phyloP scores from a whole-genome alignment of 1,140 invertebrate genomes.

The Lutraria rhynchaena region DNA sequence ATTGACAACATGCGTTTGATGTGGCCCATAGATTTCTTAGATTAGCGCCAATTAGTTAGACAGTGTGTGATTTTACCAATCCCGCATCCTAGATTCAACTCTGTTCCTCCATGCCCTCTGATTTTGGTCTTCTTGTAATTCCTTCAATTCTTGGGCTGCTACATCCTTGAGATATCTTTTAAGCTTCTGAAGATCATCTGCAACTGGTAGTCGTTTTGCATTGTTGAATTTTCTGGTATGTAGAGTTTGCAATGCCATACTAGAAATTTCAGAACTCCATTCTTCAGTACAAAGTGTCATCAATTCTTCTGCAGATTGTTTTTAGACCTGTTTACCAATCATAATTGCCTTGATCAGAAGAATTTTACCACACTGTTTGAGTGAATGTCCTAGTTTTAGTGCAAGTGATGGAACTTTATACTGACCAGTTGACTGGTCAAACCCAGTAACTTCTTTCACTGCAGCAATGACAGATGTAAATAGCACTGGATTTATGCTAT shows the following conservation, averaged over 20 bases:
- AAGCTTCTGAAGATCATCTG: slow-evolving; percentile 41
- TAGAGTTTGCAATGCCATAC: too few relatives aligned
- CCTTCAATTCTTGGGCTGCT: too few relatives aligned
- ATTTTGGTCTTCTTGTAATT: neutral
- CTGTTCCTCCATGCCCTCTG: neutral
- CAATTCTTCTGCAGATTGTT: slow-evolving; percentile 13
- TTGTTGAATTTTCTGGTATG: too few relatives aligned
- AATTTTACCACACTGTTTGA: slow-evolving; percentile 31
- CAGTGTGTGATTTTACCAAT: too few relatives aligned
- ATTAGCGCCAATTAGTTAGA: too few relatives aligned
- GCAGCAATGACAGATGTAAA: slow-evolving; percentile 10
- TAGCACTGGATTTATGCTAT: slow-evolving; percentile 29
- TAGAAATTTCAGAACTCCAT: slow-evolving; percentile 50
- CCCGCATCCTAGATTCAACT: too few relatives aligned
- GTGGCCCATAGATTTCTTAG: too few relatives aligned
- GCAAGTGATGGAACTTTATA: too few relatives aligned
- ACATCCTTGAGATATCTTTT: slow-evolving; percentile 19
- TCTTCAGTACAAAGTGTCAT: neutral
- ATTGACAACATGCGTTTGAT: too few relatives aligned
- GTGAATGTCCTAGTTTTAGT: too few relatives aligned
- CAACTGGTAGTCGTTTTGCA: slow-evolving; percentile 30
- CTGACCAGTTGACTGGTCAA: neutral
- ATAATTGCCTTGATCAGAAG: slow-evolving; percentile 12
- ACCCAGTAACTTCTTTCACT: slow-evolving; percentile 11
- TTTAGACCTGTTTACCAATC: neutral